Evolutionary conservation across 2,888 invertebrate species (phyloP), one percentile per base, ranked within the genome.

Genomic region (Acanthosepion pharaonis): DNA sequence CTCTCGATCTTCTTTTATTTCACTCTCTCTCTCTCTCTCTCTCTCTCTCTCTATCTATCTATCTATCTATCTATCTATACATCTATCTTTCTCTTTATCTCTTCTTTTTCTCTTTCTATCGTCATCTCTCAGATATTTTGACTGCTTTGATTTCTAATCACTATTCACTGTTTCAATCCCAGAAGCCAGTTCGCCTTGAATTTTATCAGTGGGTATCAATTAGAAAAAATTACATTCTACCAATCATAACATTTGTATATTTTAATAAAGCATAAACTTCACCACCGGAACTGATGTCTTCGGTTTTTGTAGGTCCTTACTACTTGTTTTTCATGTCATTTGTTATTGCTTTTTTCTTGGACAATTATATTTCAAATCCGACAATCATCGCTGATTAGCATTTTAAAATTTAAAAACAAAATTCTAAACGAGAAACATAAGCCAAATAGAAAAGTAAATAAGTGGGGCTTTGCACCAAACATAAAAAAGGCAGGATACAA

Each of bases 21-120:
- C 59, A 18, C 59, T 59, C 59, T 59, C 59, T 20, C 0, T 18
- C 11, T 0, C 33, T n/a, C 11, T n/a, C 15, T 78, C n/a, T 78
- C n/a, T 15, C 23, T 11, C 15, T 11, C 33, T 18, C 3, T 2
- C 4, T 33, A 0, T 1, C 0, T 4, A 0, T 1, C 11, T 33
- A 0, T 78, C n/a, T 9, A 1, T 78, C 78, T 78, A 11, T 15
- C 5, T 78, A n/a, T 78, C 9, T n/a, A n/a, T n/a, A n/a, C n/a
- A 6, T n/a, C 9, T n/a, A 18, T 59, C 20, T 59, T 5, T 59
- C 20, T 59, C 23, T 59, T 5, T 59, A 18, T 59, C 20, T 23
- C 4, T 59, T 6, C 25, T 33, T 6, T 59, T 6, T 59, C 20
- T 59, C 4, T 55, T 5, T 55, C 15, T 55, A 15, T 55, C 15